A percentile compares a stretch with the other conserved stretches of the same genome.
Conservation (phyloP, 2,113 vertebrate species). For the Brachypodius melanocephalos region DNA sequence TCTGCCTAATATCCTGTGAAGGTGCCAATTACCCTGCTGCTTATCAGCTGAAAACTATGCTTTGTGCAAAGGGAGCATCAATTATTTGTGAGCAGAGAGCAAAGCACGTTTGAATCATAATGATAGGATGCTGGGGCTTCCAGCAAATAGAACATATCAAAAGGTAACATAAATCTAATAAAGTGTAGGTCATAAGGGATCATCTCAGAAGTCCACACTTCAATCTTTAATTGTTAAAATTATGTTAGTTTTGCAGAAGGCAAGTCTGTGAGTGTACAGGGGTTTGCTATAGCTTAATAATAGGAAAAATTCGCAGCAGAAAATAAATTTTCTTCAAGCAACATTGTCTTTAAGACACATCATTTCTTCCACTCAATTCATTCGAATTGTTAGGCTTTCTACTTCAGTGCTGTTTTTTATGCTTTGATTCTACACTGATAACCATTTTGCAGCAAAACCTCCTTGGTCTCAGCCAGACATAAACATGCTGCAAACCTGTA, state of each 20-base stretch:
- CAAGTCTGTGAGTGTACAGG: background rate
- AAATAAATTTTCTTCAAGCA: conserved; percentile 35
- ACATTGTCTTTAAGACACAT: conserved; percentile 6
- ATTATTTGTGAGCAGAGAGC: conserved; percentile 79
- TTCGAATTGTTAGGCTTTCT: conserved; percentile 39
- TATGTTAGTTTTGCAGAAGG: conserved; percentile 49
- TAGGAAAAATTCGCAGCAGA: background rate
- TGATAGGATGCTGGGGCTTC: conserved; percentile 66
- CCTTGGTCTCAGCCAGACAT: conserved; percentile 22
- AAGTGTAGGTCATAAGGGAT: conserved; percentile 67
- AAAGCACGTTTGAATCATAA: conserved; percentile 71
- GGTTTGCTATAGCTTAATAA: conserved; percentile 41
- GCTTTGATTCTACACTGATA: conserved; percentile 26
- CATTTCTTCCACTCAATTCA: background rate
- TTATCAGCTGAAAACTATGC: conserved; percentile 76
- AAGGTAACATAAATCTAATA: conserved; percentile 71
- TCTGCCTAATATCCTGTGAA: conserved; percentile 67
- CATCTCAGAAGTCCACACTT: conserved; percentile 65
- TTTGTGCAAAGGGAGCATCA: conserved; percentile 75
- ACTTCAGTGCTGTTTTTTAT: background rate
- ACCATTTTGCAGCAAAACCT: conserved; percentile 26
- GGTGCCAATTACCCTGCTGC: conserved; percentile 74
- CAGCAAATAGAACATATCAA: conserved; percentile 72
- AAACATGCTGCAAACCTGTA: conserved; percentile 53
- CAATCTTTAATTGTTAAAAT: conserved; percentile 67